Evolutionary conservation across 2,113 vertebrate species (phyloP).

Genomic region (Mugil cephalus): DNA sequence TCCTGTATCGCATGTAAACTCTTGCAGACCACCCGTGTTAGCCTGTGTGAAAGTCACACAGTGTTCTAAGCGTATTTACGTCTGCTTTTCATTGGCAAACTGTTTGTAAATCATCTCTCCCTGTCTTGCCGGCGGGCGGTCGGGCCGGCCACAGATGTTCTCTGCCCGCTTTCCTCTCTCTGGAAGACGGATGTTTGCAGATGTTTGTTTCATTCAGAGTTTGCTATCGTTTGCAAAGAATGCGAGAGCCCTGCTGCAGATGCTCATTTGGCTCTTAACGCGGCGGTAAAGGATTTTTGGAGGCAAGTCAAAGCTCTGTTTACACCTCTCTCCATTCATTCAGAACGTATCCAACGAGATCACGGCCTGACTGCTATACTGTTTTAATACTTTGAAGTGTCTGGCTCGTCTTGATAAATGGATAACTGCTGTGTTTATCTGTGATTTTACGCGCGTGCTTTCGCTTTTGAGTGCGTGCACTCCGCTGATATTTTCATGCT

Average conservation of each 20-base stretch:
- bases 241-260: constrained; percentile 1
- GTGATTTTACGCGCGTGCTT: constrained; percentile 19
- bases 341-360: background rate
- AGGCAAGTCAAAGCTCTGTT: constrained; percentile 12
- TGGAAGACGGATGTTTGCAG: background rate
- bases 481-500: constrained; percentile 49
- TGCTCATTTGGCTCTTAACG: constrained; percentile 21
- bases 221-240: constrained; percentile 9
- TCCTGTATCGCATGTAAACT: constrained; percentile 37
- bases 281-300: constrained; percentile 28
- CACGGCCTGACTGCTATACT: no score
- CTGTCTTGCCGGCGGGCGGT: background rate
- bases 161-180: constrained; percentile 4
- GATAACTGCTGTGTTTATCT: constrained; percentile 5
- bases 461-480: constrained; percentile 13
- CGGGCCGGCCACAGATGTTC: constrained; percentile 1
- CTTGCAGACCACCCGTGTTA: constrained; percentile 69
- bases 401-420: constrained; percentile 18
- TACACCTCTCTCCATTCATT: constrained; percentile 36
- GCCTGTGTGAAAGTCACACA: constrained; percentile 67
- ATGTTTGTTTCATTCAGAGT: background rate
- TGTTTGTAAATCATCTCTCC: constrained; percentile 12
- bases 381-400: background rate
- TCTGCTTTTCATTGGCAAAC: constrained; percentile 36
- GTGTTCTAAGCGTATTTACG: constrained; percentile 68